Base-by-base conservation (phyloP, 2,888 invertebrate species). In the Aphelenchoides bicaudatus region DNA sequence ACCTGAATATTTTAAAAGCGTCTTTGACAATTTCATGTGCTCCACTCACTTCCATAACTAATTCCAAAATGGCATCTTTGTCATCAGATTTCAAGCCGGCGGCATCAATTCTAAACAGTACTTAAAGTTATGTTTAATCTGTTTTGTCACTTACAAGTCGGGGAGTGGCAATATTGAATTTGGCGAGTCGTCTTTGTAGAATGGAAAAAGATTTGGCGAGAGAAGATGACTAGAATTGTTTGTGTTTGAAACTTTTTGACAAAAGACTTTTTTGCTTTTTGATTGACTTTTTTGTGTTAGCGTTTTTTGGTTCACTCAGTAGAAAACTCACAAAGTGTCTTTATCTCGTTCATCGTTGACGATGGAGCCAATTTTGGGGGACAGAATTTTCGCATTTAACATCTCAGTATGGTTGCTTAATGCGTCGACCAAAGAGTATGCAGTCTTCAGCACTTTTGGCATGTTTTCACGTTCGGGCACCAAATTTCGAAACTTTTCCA, bases 1-100 rank as follows among this genome's bases (percentile, higher is more conserved):
- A n/a, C n/a, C n/a, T n/a, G 29, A 72, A 60, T 10, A 68, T 51
- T 29, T 61, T 52, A 48, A 69, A 54, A 0, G 71, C 69, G 31
- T 69, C 71, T 29, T 71, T 68, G 10, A 73, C 71, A 13, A 70
- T 67, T 21, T 62, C 56, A 39, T 67, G 30, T n/a, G 61, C 61
- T 21, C 68, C 68, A 21, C 69, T 65, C 5, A 65, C 63, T 50
- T 72, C 70, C 69, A 72, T 69, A n/a, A 72, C 59, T 21, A 72
- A 49, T 38, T 72, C 70, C 38, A 72, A 43, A 6, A 72, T 53
- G 39, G 58, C 55, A 13, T 64, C 61, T 10, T 64, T 46, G 39
- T 72, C 72, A 8, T 56, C 47, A 1, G 54, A 29, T 13, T 46
- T 39, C 28, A 72, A 29, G 23, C 70, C 70, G n/a, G 63, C 49